Evolutionary conservation across 2,888 invertebrate species (phyloP).

Genomic region (Hedya salicella): DNA sequence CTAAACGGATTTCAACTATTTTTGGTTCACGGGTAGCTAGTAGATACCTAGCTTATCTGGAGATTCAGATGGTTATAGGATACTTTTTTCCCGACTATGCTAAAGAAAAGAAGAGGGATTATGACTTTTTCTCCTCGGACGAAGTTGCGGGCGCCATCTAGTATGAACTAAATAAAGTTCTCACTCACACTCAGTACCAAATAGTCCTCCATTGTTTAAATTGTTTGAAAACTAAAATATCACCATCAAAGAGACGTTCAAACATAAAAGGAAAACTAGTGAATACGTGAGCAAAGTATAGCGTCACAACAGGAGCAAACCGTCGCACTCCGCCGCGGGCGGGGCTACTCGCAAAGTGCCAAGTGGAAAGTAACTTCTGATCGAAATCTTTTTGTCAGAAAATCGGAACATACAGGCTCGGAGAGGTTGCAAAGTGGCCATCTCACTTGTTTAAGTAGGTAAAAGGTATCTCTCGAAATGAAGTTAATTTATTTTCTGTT

Average conservation of each 20-base stretch:
- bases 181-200: too few relatives aligned
- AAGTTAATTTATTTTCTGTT: too few relatives aligned
- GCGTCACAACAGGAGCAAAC: slow-evolving; percentile 22
- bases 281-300: slow-evolving; percentile 1
- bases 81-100: too few relatives aligned
- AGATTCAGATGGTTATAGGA: too few relatives aligned
- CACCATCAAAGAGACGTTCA: slow-evolving; percentile 3
- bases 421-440: background rate
- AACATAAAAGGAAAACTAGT: slow-evolving; percentile 20
- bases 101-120: too few relatives aligned
- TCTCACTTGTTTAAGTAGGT: background rate
- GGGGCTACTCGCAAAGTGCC: slow-evolving; percentile 28
- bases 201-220: background rate
- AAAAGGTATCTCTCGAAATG: background rate
- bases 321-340: slow-evolving; percentile 31
- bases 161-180: too few relatives aligned
- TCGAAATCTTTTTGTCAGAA: slow-evolving; percentile 41
- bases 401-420: slow-evolving; percentile 19
- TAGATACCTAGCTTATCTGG: too few relatives aligned
- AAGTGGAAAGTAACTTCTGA: slow-evolving; percentile 43
- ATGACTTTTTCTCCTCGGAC: too few relatives aligned
- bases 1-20: too few relatives aligned
- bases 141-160: too few relatives aligned
- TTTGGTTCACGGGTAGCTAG: too few relatives aligned
- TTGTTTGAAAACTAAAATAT: background rate